Conservation (phyloP, 2,797 vertebrate genomes). For the Xiphorhynchus erythropygius region DNA sequence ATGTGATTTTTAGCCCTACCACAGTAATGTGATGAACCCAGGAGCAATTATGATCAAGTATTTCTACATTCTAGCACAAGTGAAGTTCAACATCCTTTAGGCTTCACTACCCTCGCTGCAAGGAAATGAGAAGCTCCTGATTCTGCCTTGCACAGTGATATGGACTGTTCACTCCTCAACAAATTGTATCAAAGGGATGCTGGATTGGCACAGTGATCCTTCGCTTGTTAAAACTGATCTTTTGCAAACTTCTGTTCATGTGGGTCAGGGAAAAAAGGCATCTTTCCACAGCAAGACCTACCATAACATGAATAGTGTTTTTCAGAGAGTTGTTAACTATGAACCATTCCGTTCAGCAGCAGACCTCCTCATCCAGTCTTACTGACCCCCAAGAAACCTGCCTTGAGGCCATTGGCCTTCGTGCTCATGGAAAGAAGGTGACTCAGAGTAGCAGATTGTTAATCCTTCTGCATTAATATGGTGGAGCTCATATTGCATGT, state of each 20-base stretch:
- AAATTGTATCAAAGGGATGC: too few species aligned
- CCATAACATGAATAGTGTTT: not conserved
- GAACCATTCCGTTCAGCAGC: not conserved
- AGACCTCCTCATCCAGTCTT: rapidly evolving
- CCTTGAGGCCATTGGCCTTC: not conserved
- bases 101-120: not conserved
- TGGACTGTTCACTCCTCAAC: not conserved
- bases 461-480: not conserved
- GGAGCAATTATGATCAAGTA: not conserved
- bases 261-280: too few species aligned
- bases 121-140: not conserved
- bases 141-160: not conserved
- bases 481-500: not conserved
- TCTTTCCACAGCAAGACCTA: not conserved
- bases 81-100: not conserved
- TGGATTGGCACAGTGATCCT: not conserved
- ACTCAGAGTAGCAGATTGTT: not conserved
- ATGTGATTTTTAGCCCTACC: not conserved
- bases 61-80: not conserved
- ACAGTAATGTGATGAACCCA: not conserved
- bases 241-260: not conserved
- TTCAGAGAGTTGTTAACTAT: not conserved
- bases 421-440: rapidly evolving
- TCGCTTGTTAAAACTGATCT: not conserved
- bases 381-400: not conserved